Base-by-base conservation (phyloP, 2,797 vertebrate genomes). In the Periparus ater region DNA sequence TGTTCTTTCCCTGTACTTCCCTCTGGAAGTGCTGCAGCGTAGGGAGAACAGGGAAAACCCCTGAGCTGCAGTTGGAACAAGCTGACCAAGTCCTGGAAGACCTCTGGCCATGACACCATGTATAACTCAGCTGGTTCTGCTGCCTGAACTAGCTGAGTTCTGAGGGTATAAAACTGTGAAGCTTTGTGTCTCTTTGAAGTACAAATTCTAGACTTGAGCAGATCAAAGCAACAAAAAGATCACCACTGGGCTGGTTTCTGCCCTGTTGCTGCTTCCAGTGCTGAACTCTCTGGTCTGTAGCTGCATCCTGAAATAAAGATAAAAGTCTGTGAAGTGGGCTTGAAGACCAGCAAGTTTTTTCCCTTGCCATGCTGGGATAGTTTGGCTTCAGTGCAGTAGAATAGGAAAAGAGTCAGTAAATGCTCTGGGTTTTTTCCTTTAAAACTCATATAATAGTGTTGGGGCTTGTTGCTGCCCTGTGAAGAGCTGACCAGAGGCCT, bases 121-220 rank as follows among this genome's bases (percentile, higher is more conserved):
- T 80, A 76, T 77, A 58, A 75, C 79, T 89, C 50, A 84, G n/a
- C 96, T 94, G 89, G 95, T 95, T 96, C 73, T 94, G 82, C 96
- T 81, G 88, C 91, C 85, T 94, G 79, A 92, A 34, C 89, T 36
- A n/a, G 78, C 88, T 51, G 73, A 89, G 63, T 77, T 94, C 54
- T 55, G 22, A 29, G 72, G 20, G 13, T 54, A 42, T 62, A 55
- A 78, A 62, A 84, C 73, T 3, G 4, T 36, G 66, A 66, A 36
- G 14, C 47, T 29, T 38, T 27, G 12, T 66, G 23, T 73, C 36
- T 86, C 36, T 53, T 32, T 78, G 80, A 72, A 83, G 38, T 80
- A 26, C 25, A 68, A 75, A 40, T n/a, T 32, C 6, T 47, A n/a
- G n/a, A 32, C 50, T 57, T 38, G 5, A 71, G 53, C 53, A 74